These are phyloP conservation scores for Drosophila sturtevanti DNA, from an alignment of 1,140 invertebrate genomes.

Conservation along the genomic window DNA sequence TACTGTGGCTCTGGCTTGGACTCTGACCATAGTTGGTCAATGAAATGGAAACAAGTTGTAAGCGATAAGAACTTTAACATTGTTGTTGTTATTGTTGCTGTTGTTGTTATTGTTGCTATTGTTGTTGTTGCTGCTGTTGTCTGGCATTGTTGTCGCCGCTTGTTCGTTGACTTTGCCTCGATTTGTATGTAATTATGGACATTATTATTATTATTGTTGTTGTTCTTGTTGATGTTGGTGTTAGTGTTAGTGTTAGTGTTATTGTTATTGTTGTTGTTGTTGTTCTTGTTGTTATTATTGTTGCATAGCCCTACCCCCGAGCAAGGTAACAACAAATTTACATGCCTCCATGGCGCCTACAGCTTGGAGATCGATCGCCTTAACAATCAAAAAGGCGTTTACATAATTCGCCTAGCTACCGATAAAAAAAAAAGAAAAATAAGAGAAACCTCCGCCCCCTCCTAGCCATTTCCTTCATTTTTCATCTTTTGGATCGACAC, in stretches of 20 bases:
- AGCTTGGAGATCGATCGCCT: slow-evolving; percentile 38
- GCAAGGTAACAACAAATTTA: slow-evolving; percentile 45
- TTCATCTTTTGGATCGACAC: slow-evolving; percentile 39
- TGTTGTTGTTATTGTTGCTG: slow-evolving; percentile 34
- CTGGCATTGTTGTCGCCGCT: slow-evolving; percentile 26
- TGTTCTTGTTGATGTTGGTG: slow-evolving; percentile 21
- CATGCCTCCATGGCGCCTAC: slow-evolving; percentile 48
- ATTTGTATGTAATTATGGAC: slow-evolving; percentile 22
- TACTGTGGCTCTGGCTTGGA: not conserved
- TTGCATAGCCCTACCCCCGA: slow-evolving; percentile 35
- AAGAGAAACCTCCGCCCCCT: not conserved
- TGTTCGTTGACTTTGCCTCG: slow-evolving; percentile 25
- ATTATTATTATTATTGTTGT: slow-evolving; percentile 32
- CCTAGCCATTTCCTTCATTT: not conserved
- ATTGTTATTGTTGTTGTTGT: too few relatives aligned
- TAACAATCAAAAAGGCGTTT: slow-evolving; percentile 51
- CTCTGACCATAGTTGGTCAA: slow-evolving; percentile 73
- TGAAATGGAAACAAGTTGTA: slow-evolving; percentile 78
- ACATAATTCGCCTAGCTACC: slow-evolving; percentile 55
- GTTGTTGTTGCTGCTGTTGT: slow-evolving; percentile 30
- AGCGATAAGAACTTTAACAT: slow-evolving; percentile 66
- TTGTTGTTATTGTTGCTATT: slow-evolving; percentile 36
- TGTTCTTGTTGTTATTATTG: slow-evolving; percentile 60
- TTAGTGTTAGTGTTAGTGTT: too few relatives aligned
- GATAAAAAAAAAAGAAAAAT: slow-evolving; percentile 44